Conservation (phyloP, 2,888 invertebrate genomes). For the Rotaria socialis region DNA sequence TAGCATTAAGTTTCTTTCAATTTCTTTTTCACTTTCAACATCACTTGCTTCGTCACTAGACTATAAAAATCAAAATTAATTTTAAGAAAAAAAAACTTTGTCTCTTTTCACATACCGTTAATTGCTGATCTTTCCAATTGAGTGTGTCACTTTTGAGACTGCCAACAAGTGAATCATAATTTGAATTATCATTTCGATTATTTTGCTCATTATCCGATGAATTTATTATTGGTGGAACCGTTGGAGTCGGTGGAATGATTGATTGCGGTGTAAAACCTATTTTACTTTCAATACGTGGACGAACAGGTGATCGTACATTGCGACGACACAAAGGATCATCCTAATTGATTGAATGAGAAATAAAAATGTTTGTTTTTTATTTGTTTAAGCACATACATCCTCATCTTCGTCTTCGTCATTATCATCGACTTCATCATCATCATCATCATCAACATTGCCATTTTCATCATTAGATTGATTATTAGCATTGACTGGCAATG, state of each 20-base stretch:
- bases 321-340: not conserved
- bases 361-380: not conserved
- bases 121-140: conserved; percentile 16
- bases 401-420: not conserved
- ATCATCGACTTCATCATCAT: not conserved
- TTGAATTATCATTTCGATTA: conserved; percentile 31
- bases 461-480: not conserved
- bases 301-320: not conserved
- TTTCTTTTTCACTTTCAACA: conserved; percentile 32
- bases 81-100: not conserved
- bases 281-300: conserved; percentile 19
- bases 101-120: not conserved
- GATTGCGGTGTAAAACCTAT: not conserved
- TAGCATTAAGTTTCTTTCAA: conserved; percentile 15
- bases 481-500: not conserved
- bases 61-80: not conserved
- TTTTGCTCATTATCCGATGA: conserved; percentile 5
- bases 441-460: not conserved
- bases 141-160: conserved; percentile 26
- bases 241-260: not conserved
- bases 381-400: not conserved
- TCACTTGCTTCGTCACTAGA: not conserved
- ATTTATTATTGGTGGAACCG: not conserved
- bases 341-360: not conserved
- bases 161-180: conserved; percentile 34